Conservation (phyloP, 2,113 vertebrate species). For the Erythrocercus mccallii region DNA sequence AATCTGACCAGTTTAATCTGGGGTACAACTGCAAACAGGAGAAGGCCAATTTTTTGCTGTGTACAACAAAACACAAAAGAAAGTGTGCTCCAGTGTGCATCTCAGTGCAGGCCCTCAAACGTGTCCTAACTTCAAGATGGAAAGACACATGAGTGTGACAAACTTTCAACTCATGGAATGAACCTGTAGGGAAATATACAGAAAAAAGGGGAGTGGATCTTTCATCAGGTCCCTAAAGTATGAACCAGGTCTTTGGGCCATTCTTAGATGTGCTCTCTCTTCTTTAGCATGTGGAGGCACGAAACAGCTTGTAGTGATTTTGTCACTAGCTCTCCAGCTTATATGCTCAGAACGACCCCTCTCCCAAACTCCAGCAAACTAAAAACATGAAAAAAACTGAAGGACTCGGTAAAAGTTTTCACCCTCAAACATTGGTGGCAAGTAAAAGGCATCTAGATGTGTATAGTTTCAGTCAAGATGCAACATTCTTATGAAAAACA, state of each 20-base stretch:
- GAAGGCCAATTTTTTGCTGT: background rate
- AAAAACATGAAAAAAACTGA: background rate
- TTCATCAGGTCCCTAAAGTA: background rate
- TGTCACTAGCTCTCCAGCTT: background rate
- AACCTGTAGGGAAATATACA: background rate
- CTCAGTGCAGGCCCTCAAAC: background rate
- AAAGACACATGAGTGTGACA: background rate
- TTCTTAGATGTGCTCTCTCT: background rate
- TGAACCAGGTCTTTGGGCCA: background rate
- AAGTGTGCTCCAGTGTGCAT: background rate
- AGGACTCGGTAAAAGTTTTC: background rate
- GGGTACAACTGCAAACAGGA: background rate
- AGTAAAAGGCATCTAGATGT: background rate
- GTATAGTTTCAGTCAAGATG: background rate
- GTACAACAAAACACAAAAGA: background rate
- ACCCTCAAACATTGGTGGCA: accelerated
- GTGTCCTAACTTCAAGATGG: background rate
- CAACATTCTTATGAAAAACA: background rate
- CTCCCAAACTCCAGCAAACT: background rate
- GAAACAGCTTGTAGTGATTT: background rate
- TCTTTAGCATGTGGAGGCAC: background rate
- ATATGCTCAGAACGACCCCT: background rate
- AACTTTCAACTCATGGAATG: background rate
- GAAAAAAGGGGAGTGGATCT: background rate
- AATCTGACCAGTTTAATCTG: background rate